Evolutionary conservation across 2,888 invertebrate genomes (phyloP).

Genomic region (Icerya purchasi): DNA sequence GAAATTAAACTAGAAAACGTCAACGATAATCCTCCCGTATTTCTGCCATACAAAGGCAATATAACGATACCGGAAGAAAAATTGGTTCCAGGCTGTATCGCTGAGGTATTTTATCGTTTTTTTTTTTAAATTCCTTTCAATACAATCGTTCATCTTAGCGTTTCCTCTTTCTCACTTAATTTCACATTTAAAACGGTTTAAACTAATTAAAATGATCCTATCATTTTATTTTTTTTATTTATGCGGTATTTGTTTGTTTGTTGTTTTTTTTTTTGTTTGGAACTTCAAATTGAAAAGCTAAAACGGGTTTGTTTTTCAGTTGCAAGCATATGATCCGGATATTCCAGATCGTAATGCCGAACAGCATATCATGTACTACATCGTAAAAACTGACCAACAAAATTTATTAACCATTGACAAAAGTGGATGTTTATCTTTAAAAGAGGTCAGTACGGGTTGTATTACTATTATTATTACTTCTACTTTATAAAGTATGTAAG

Average conservation of each 20-base stretch:
- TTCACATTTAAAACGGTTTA: too few relatives aligned
- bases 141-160: too few relatives aligned
- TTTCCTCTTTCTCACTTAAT: too few relatives aligned
- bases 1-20: constrained; percentile 69
- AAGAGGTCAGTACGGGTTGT: constrained; percentile 27
- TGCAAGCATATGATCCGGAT: constrained; percentile 67
- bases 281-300: constrained; percentile 6
- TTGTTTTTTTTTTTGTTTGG: constrained; percentile 4
- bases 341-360: constrained; percentile 50
- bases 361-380: constrained; percentile 54
- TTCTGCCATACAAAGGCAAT: constrained; percentile 43
- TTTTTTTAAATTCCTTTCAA: too few relatives aligned
- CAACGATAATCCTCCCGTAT: constrained; percentile 80
- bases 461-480: too few relatives aligned
- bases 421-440: constrained; percentile 48
- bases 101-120: constrained; percentile 32
- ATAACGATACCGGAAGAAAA: constrained; percentile 56
- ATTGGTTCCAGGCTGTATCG: constrained; percentile 43
- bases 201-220: constrained; percentile 8
- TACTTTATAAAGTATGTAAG: too few relatives aligned
- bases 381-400: constrained; percentile 48
- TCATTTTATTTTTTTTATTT: too few relatives aligned
- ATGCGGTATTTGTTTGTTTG: too few relatives aligned
- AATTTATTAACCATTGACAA: constrained; percentile 49
- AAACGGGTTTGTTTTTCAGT: constrained; percentile 23